Evolutionary conservation across 2,113 vertebrate genomes (phyloP).

Genomic region (Plecturocebus donacophilus): DNA sequence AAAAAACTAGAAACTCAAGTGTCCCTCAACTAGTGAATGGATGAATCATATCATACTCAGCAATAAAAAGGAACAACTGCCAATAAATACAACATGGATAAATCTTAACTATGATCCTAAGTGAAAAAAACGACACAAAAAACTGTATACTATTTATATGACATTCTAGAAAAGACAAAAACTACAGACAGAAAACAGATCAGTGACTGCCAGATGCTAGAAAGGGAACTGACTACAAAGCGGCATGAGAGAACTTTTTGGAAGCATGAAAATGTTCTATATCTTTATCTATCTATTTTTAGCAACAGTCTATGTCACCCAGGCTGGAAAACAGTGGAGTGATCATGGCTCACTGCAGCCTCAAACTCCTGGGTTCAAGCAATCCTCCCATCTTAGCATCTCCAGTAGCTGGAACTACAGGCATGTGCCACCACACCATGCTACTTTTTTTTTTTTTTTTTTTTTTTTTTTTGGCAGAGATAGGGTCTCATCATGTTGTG

Average conservation of each 20-base stretch:
- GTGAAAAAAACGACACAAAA: slow-evolving; percentile 22
- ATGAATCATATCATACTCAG: background rate
- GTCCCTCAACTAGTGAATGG: background rate
- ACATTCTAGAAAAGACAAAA: background rate
- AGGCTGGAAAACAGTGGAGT: background rate
- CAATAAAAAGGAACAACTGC: slow-evolving; percentile 13
- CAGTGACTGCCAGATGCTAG: background rate
- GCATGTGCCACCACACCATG: background rate
- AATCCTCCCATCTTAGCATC: background rate
- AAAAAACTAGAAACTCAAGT: background rate
- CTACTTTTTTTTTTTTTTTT: background rate
- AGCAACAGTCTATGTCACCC: background rate
- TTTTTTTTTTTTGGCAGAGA: background rate
- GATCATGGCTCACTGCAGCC: background rate
- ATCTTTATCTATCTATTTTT: background rate
- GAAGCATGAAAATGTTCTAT: background rate
- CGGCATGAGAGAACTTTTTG: background rate
- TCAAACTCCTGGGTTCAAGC: background rate
- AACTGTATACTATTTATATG: background rate
- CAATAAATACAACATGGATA: background rate
- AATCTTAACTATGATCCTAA: background rate
- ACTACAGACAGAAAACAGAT: background rate
- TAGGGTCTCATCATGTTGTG: background rate
- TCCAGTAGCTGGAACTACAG: background rate
- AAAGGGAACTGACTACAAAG: background rate